Conservation (phyloP, 2,797 vertebrate species). For the Notamacropus eugenii region DNA sequence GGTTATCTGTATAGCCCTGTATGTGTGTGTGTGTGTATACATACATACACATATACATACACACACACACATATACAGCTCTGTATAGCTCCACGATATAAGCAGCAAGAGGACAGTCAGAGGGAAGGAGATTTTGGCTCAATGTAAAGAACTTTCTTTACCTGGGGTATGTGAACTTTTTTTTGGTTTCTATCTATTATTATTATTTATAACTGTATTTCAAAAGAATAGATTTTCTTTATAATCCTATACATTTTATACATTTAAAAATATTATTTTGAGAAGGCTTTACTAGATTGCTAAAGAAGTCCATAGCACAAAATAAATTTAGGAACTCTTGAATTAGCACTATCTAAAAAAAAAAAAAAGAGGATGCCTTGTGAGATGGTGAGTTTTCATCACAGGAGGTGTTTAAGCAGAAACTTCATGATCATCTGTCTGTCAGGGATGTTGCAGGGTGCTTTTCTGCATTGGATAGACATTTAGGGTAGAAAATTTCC, state of each 20-base stretch:
- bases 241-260: neutral
- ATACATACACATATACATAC: too few species aligned
- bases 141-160: neutral
- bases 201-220: neutral
- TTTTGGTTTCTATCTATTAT: neutral
- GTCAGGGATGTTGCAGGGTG: neutral
- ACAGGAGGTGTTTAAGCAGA: neutral
- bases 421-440: neutral
- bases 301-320: neutral
- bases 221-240: neutral
- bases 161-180: neutral
- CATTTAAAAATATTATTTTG: neutral
- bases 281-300: neutral
- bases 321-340: neutral
- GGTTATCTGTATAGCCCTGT: neutral
- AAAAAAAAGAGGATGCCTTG: neutral
- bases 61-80: neutral
- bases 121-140: neutral
- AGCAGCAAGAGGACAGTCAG: neutral
- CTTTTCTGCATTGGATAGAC: neutral
- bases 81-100: neutral
- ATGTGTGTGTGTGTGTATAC: too few species aligned
- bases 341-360: neutral
- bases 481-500: neutral
- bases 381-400: neutral